Conservation (phyloP, 2,797 vertebrate genomes). For the Discoglossus pictus region DNA sequence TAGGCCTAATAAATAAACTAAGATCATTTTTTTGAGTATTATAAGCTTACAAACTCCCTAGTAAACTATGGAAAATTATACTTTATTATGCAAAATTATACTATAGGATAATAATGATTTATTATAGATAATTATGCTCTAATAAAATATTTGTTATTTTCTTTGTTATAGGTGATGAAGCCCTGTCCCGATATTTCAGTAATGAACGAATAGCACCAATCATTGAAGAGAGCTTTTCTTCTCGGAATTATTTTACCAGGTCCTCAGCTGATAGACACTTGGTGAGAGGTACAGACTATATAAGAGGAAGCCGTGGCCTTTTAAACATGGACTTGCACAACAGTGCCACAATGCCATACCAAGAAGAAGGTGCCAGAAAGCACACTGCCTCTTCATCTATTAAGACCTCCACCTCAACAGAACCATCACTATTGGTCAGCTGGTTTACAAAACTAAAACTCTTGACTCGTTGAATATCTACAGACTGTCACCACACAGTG, state of each 20-base stretch:
- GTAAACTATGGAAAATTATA: no score
- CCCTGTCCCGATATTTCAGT: constrained; percentile 85
- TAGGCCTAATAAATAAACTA: no score
- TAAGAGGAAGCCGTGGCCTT: constrained; percentile 84
- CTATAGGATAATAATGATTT: neutral
- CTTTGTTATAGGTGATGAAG: constrained; percentile 69
- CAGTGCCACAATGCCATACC: constrained; percentile 86
- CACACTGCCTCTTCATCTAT: constrained; percentile 57
- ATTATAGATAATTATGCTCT: neutral
- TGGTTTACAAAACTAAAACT: constrained; percentile 86
- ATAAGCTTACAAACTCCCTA: no score
- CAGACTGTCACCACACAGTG: constrained; percentile 27
- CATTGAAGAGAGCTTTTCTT: constrained; percentile 77
- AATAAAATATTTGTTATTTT: neutral
- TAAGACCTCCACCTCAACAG: constrained; percentile 79
- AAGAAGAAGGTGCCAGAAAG: constrained; percentile 77
- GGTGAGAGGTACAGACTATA: constrained; percentile 84
- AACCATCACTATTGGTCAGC: constrained; percentile 81
- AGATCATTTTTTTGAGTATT: no score
- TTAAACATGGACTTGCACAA: constrained; percentile 81
- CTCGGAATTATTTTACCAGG: constrained; percentile 73
- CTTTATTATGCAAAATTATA: no score
- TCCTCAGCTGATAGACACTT: constrained; percentile 72
- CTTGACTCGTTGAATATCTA: constrained; percentile 82
- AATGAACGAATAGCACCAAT: constrained; percentile 88